Base-by-base conservation (phyloP, 2,888 invertebrate species). In the Pammene aurita region DNA sequence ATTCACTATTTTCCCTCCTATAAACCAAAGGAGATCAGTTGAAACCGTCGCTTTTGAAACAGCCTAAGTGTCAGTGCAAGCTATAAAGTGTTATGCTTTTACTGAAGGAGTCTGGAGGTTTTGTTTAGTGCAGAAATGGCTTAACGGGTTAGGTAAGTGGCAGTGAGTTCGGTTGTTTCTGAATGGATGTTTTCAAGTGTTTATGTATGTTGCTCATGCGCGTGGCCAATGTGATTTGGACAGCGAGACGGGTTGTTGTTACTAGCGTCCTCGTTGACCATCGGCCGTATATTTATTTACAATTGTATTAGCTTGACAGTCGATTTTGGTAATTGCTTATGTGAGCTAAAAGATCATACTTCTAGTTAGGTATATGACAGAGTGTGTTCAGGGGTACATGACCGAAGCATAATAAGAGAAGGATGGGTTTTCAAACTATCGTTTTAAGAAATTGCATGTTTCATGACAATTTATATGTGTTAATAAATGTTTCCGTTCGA, bases 1-100 rank as follows among this genome's bases (percentile, higher is more conserved):
- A 69, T 64, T 68, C 58, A 38, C 54, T 41, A 38, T 44, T 56
- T 61, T 42, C 58, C 64, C 58, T 41, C 50, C 41, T 34, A 54
- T 54, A 57, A 42, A 55, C 58, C 42, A 68, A 67, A 67, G 57
- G 57, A 68, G 68, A 64, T 64, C 63, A 14, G 26, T 54, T 55
- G 16, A 10, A 41, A 9, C 18, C 13, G n/a, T 10, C 41, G 38
- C 9, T 52, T 50, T 13, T 18, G 26, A 62, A 50, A 62, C 18
- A 16, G 4, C 18, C n/a, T 62, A 62, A 62, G 50, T 41, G 6
- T 2, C 50, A 7, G 6, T 41, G 41, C 0, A 26, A 41, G 2
- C n/a, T 5, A 26, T 62, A 62, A 38, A n/a, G n/a, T 9, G 0
- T 52, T 52, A 26, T 0, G 62, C 50, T 52, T 18, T 62, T 62